Base-by-base conservation (phyloP, 2,797 vertebrate genomes). In the Lagorchestes hirsutus region DNA sequence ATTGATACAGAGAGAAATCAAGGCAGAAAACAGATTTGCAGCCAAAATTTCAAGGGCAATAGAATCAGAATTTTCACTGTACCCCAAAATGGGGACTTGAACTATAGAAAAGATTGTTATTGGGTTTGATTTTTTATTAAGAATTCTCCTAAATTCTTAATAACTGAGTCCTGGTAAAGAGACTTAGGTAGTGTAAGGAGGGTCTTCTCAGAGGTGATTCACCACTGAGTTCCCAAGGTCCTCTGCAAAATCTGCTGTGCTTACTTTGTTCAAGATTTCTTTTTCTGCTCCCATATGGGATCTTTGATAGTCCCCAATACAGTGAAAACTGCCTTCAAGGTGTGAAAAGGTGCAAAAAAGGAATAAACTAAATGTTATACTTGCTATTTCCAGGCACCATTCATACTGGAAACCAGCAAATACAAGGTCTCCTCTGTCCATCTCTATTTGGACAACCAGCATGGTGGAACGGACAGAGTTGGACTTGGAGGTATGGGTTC, bases 201-300 rank as follows among this genome's bases (percentile, higher is more conserved):
- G 13, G 13, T 16, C 28, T 34, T n/a, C 62, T 67, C 59, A 62
- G 31, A 62, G 31, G 56, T 24, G 4, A 57, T 57, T 57, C 22
- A 27, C 90, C 92, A 57, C 93, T 90, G 58, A 90, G 93, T n/a
- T 95, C 96, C 94, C 18, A 0, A 94, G 97, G 93, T 93, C 90
- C 91, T 96, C 9, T 0, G 97, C 93, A 50, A 12, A 4, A 92
- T 54, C 93, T 0, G 46, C 95, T 92, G 91, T 59, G 62, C n/a
- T 74, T 34, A 34, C 91, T 94, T 91, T 95, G 95, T 90, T 97
- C 93, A 95, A 91, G 91, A 90, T 94, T 96, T 95, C 97, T 91
- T 92, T 91, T 74, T 16, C 50, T 24, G 56, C 93, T 95, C 91
- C 1, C 2, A 62, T 4, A 5, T 34, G 59, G 59, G 12, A 62